These are phyloP conservation scores for Drosophila miranda DNA, from an alignment of 1,140 invertebrate species.

Conservation along the genomic window DNA sequence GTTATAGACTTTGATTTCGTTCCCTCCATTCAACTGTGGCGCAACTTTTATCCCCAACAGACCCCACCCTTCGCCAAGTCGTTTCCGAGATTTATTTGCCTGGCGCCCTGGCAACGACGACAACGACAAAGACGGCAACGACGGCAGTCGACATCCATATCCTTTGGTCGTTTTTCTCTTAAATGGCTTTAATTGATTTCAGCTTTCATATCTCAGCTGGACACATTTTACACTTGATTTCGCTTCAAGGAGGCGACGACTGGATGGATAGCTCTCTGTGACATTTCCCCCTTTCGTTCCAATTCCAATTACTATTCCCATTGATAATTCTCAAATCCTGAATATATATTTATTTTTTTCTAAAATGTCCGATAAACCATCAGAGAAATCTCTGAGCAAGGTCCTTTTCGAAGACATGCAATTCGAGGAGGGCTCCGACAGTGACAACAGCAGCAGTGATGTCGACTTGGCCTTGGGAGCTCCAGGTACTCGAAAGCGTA, in stretches of 20 bases:
- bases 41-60: conserved; percentile 14
- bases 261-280: no score
- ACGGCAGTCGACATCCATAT: conserved; percentile 35
- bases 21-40: conserved; percentile 33
- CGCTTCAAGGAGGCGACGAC: conserved; percentile 18
- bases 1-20: conserved; percentile 67
- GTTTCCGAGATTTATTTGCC: conserved; percentile 61
- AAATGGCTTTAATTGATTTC: conserved; percentile 61
- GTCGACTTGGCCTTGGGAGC: not conserved
- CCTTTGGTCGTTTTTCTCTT: conserved; percentile 21
- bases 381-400: conserved; percentile 2
- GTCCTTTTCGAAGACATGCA: no score
- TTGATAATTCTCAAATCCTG: not conserved
- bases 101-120: conserved; percentile 19
- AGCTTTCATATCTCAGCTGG: conserved; percentile 42
- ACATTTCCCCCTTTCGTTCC: not conserved
- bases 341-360: not conserved
- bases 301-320: no score
- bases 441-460: not conserved
- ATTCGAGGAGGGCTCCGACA: not conserved
- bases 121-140: conserved; percentile 2
- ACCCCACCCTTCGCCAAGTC: conserved; percentile 2
- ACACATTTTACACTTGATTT: conserved; percentile 47
- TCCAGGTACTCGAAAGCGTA: conserved; percentile 24
- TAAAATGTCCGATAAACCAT: conserved; percentile 19